Conservation (phyloP, 2,888 invertebrate species). For the Drosophila koepferae region DNA sequence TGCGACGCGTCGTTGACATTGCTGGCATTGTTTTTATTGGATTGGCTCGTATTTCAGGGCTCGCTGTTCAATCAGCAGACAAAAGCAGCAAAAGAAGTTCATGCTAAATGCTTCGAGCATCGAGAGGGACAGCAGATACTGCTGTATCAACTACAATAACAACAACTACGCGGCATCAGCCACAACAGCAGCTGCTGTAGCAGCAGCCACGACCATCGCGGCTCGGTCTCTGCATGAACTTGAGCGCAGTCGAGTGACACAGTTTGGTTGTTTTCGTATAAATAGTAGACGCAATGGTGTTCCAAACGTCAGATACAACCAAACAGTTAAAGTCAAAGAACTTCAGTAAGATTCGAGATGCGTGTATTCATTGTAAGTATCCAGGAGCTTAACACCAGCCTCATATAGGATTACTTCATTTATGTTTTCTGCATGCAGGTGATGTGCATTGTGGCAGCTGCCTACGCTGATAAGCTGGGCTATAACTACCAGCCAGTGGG, state of each 20-base stretch:
- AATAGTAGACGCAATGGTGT: constrained; percentile 67
- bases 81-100: constrained; percentile 75
- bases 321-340: constrained; percentile 74
- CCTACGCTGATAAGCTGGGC: constrained; percentile 80
- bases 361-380: constrained; percentile 79
- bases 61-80: constrained; percentile 64
- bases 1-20: constrained; percentile 31
- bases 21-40: constrained; percentile 72
- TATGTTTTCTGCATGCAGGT: constrained; percentile 51
- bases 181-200: constrained; percentile 30
- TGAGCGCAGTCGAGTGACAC: constrained; percentile 76
- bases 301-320: constrained; percentile 67
- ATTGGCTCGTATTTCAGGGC: constrained; percentile 57
- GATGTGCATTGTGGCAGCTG: constrained; percentile 78
- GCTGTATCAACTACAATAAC: constrained; percentile 16
- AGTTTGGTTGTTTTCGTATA: constrained; percentile 71
- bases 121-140: constrained; percentile 27
- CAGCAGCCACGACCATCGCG: constrained; percentile 51
- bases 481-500: constrained; percentile 80
- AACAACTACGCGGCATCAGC: constrained; percentile 22
- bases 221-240: constrained; percentile 72
- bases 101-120: constrained; percentile 55
- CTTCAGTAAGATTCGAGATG: constrained; percentile 67
- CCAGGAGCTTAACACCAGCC: constrained; percentile 20
- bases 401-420: constrained; percentile 47